Conservation (phyloP, 2,888 invertebrate species). For the Octonoba sinensis region DNA sequence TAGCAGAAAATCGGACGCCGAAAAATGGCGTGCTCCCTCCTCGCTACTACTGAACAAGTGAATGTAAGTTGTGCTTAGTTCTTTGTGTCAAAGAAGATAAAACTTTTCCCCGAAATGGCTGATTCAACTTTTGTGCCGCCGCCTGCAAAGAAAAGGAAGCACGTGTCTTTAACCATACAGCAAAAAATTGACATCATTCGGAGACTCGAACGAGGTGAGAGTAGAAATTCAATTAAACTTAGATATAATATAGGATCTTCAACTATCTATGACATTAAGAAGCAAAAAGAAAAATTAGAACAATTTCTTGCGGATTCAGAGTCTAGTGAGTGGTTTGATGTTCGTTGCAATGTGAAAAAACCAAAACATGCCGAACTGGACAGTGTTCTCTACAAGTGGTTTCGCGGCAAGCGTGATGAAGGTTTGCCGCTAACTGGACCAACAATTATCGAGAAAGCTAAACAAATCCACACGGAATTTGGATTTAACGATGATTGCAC, state of each 20-base stretch:
- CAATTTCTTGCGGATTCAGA: background rate
- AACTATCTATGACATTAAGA: slow-evolving; percentile 13
- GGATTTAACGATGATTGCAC: no score
- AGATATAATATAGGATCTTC: slow-evolving; percentile 14
- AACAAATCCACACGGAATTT: background rate
- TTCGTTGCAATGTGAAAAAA: background rate
- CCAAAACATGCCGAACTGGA: slow-evolving; percentile 7
- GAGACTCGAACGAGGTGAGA: background rate
- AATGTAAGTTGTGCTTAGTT: no score
- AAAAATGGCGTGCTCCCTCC: no score
- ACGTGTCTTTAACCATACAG: slow-evolving; percentile 3
- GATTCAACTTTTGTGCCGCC: no score
- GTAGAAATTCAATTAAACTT: background rate
- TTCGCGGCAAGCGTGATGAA: background rate
- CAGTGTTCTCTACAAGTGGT: slow-evolving; percentile 1
- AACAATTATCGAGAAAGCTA: slow-evolving; percentile 3
- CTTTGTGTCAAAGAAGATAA: no score
- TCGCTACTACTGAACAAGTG: no score
- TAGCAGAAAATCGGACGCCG: no score
- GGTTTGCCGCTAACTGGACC: background rate
- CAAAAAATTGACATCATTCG: slow-evolving; percentile 1
- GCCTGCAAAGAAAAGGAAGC: background rate
- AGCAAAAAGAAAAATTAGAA: slow-evolving; percentile 1
- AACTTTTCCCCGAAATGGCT: no score
- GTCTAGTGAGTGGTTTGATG: background rate